These are phyloP conservation scores for Cettia cetti DNA, from an alignment of 2,113 vertebrate species.

Conservation along the genomic window DNA sequence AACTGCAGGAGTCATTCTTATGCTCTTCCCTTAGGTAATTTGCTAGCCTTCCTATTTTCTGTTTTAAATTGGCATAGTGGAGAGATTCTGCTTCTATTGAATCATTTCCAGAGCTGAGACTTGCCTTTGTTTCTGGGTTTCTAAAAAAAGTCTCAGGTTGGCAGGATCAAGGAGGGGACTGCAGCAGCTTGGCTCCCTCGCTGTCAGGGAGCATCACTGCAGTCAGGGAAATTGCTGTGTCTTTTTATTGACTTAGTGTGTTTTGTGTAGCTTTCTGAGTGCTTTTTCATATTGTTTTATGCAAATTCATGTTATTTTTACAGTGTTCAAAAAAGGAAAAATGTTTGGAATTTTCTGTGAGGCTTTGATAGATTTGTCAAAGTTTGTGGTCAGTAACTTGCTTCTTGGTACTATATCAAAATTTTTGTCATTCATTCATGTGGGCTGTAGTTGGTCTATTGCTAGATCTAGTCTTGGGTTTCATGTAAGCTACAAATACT, in stretches of 20 bases:
- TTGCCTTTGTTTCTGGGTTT: not conserved
- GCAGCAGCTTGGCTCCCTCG: conserved; percentile 2
- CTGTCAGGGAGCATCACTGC: conserved; percentile 20
- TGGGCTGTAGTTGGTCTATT: not conserved
- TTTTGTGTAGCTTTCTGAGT: not conserved
- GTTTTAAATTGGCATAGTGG: not conserved
- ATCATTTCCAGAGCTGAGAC: not conserved
- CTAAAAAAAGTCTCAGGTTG: not conserved
- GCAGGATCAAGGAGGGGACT: not conserved
- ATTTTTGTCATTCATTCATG: not conserved
- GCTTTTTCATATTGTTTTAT: not conserved
- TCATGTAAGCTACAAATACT: not conserved
- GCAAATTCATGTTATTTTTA: not conserved
- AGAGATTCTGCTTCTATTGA: not conserved
- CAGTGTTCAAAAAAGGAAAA: not conserved
- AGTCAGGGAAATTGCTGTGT: not conserved
- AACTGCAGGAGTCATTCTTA: not conserved
- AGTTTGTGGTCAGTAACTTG: not conserved
- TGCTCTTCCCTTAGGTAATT: not conserved
- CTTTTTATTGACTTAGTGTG: not conserved
- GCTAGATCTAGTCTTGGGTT: not conserved
- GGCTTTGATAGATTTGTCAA: not conserved
- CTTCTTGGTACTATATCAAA: not conserved
- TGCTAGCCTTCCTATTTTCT: not conserved
- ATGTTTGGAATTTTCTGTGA: not conserved